These are phyloP conservation scores for Lochmaea crataegi DNA, from an alignment of 2,888 invertebrate genomes.

Conservation along the genomic window DNA sequence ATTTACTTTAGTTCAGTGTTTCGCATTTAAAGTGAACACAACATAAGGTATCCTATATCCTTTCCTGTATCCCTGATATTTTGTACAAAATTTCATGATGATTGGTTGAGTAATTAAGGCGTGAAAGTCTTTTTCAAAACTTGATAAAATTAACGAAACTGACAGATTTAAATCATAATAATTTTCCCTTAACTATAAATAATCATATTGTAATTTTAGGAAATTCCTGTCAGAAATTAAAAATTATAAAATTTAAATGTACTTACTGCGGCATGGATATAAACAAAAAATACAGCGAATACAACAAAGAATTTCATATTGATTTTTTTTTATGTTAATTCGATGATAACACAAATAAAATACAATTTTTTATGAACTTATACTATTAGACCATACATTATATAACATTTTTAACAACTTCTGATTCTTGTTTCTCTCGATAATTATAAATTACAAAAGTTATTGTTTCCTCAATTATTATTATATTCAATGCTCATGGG, in stretches of 20 bases:
- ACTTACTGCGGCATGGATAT: constrained; percentile 28
- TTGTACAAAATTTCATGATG: too few relatives aligned
- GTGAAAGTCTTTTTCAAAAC: too few relatives aligned
- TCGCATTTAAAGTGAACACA: too few relatives aligned
- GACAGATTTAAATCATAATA: too few relatives aligned
- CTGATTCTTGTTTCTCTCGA: not conserved
- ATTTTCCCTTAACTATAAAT: too few relatives aligned
- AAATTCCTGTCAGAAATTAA: not conserved
- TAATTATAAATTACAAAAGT: constrained; percentile 24
- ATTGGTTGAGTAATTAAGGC: too few relatives aligned
- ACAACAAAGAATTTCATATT: constrained; percentile 29
- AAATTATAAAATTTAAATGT: not conserved
- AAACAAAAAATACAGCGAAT: constrained; percentile 11
- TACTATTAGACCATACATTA: constrained; percentile 5
- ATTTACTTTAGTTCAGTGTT: too few relatives aligned
- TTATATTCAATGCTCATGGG: constrained; percentile 13
- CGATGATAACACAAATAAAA: not conserved
- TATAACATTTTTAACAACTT: constrained; percentile 16
- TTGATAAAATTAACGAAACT: too few relatives aligned
- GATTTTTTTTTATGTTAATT: not conserved
- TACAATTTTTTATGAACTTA: constrained; percentile 6
- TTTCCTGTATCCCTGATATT: too few relatives aligned
- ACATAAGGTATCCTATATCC: too few relatives aligned
- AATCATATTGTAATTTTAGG: too few relatives aligned
- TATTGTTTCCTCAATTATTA: constrained; percentile 28